phyloP scores from a whole-genome alignment of 2,797 vertebrate genomes.

The Sebastes itinus region DNA sequence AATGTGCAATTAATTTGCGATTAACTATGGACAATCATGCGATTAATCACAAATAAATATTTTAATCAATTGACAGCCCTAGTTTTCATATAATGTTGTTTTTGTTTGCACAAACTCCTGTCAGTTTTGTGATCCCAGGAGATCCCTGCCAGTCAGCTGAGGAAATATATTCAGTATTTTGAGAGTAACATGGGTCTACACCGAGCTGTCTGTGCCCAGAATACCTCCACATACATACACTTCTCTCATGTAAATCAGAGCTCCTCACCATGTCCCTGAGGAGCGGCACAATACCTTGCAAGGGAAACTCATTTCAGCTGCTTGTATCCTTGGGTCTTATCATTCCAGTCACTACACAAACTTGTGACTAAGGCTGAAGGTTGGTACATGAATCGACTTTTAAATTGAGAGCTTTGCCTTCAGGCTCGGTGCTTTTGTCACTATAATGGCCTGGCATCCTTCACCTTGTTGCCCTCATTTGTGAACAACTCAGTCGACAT shows the following conservation, averaged over 20 bases:
- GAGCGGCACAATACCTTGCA: background rate
- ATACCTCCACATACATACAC: background rate
- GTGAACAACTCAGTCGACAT: background rate
- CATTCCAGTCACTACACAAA: slow-evolving; percentile 4
- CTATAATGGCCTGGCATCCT: background rate
- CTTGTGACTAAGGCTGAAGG: background rate
- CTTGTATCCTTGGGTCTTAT: background rate
- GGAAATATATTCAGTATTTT: background rate
- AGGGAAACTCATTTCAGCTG: background rate
- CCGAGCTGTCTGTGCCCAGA: slow-evolving; percentile 1
- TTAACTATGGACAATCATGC: too few species aligned
- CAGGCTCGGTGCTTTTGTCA: slow-evolving; percentile 3
- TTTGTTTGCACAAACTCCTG: background rate
- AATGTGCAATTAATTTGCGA: too few species aligned
- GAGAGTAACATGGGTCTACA: background rate
- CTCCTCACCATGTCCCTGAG: background rate
- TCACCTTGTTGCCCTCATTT: background rate
- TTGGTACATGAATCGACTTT: background rate
- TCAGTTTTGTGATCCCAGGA: background rate
- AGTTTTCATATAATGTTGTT: too few species aligned
- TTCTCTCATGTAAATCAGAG: background rate
- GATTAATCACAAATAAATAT: too few species aligned
- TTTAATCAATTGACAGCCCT: too few species aligned
- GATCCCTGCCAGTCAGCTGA: background rate
- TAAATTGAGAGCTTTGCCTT: slow-evolving; percentile 16